Evolutionary conservation across 1,140 invertebrate genomes (phyloP).

Genomic region (Apis cerana): DNA sequence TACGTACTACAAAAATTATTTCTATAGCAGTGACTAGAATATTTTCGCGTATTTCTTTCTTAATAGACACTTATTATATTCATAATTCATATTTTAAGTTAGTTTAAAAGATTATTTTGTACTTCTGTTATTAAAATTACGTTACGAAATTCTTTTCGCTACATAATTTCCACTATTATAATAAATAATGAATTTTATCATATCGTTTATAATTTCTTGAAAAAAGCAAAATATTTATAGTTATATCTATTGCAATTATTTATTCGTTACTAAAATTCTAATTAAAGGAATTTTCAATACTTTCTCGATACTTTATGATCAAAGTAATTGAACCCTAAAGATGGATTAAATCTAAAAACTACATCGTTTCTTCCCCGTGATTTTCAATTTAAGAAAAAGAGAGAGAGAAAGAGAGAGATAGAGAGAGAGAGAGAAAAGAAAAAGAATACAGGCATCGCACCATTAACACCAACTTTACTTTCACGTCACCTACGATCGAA

Average conservation of each 20-base stretch:
- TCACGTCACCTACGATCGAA: neutral
- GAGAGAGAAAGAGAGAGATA: too few species aligned
- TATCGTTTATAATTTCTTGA: neutral
- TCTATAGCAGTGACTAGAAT: neutral
- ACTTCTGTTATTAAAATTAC: neutral
- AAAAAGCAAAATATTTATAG: neutral
- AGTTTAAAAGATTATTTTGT: neutral
- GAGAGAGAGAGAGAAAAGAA: neutral
- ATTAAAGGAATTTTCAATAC: neutral
- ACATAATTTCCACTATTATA: neutral
- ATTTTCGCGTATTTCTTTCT: neutral
- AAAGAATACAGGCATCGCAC: neutral
- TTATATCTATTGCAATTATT: too few species aligned
- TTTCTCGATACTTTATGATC: too few species aligned
- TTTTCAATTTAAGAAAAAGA: neutral
- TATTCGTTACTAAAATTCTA: neutral
- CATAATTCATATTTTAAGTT: too few species aligned
- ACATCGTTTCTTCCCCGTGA: too few species aligned
- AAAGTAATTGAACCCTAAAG: too few species aligned
- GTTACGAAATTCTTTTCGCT: neutral
- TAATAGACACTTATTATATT: neutral
- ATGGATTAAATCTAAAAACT: too few species aligned
- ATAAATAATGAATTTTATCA: neutral
- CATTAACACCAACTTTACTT: constrained; percentile 23
- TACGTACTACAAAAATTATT: neutral